Base-by-base conservation (phyloP, 1,140 invertebrate species). In the Teleogryllus occipitalis region DNA sequence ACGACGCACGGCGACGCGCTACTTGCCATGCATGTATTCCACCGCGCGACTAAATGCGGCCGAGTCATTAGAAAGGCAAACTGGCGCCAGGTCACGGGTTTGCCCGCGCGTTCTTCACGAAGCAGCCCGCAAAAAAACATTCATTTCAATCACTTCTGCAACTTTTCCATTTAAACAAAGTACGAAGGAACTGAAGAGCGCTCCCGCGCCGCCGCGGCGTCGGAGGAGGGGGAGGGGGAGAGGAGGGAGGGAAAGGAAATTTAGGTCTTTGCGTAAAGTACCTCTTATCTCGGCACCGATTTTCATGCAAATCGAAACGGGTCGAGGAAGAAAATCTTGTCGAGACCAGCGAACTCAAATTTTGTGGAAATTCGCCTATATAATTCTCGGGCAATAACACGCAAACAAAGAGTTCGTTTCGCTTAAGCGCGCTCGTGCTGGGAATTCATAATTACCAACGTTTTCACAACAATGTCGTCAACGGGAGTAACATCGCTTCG, bases 111-210 rank as follows among this genome's bases (percentile, higher is more conserved):
- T 65, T 65, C 54, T 65, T 65, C 54, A 65, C 54, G 54, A 18
- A 65, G 54, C 18, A 18, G 10, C 18, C 54, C 18, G 54, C 54
- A 65, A 65, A 65, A 65, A 65, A 65, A 65, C 54, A 65, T 65
- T 65, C 54, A 65, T 65, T 65, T 65, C 54, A 65, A 65, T 65
- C 54, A 65, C 54, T 65, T 65, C 18, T 10, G 54, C 54, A 65
- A 65, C 54, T 65, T 65, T 65, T 65, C 54, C 54, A 65, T 65
- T 65, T 65, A 65, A 65, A 65, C 54, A 65, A 65, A 65, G 54
- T 65, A 65, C 10, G 54, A 65, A 65, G 54, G 54, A 65, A 65
- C 54, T 65, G 54, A 65, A 65, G 54, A 65, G 54, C 10, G 54
- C 10, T 65, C 10, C 54, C 54, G 18, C 10, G 18, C 18, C 54